Evolutionary conservation across 2,888 invertebrate species (phyloP), one percentile per base, ranked within the genome.

Genomic region (Onchidella celtica): DNA sequence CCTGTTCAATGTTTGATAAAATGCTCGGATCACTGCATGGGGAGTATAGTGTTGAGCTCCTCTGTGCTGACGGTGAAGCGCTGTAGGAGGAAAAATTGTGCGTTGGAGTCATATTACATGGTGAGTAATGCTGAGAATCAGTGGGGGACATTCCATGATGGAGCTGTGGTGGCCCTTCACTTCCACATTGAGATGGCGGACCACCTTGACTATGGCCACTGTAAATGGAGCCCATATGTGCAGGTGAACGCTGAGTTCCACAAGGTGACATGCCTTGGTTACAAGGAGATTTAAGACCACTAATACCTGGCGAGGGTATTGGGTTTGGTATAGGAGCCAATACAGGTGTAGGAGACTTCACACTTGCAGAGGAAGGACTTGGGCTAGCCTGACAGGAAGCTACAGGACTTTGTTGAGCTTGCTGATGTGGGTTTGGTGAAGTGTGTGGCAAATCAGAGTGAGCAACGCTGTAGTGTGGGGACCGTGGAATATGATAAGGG

Each of bases 401-500:
- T 9, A 47, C 70, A 36, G 79, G 72, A 59, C 59, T 66, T 27
- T 83, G 83, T 70, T 83, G 86, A 61, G 82, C 84, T 66, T 83
- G 85, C 21, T 36, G 59, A 21, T 74, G 76, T 61, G 63, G 79
- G 34, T 57, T 83, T 70, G 76, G 79, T 72, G 63, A 69, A 4
- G 34, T 68, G 63, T 76, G 75, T 61, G 76, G 29, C 68, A 40
- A 75, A 32, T 69, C 81, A 55, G 68, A 21, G 36, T 79, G 77
- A 36, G 83, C 77, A 38, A 85, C 78, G 74, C 66, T 84, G 76
- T 87, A 89, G 78, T 87, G 88, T 34, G 88, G 87, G 27, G 90
- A 89, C 59, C 87, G 84, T 69, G 89, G 91, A 36, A 90, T 85
- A 82, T 91, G 90, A 79, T 91, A 91, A 9, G 90, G 90, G 65